A percentile compares a stretch with the other conserved stretches of the same genome.
Evolutionary conservation across 2,113 vertebrate genomes (phyloP).

Genomic region (Oxyura jamaicensis): DNA sequence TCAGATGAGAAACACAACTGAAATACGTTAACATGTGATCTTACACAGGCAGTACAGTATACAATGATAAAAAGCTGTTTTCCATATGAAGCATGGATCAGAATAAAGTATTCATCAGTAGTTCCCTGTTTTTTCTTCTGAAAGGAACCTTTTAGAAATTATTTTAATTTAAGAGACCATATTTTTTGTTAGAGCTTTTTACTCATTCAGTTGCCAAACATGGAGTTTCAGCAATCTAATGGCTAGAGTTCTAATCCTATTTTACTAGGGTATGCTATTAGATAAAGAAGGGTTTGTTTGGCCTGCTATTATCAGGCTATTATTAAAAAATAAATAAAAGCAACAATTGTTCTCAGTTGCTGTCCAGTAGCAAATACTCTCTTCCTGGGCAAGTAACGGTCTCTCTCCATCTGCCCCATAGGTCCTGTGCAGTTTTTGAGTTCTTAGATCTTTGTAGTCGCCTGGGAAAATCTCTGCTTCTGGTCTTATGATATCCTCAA

Average conservation of each 20-base stretch:
- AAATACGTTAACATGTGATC: slow-evolving; percentile 18
- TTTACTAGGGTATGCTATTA: background rate
- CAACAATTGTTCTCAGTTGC: background rate
- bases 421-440: background rate
- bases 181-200: background rate
- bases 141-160: background rate
- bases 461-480: background rate
- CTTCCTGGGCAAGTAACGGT: background rate
- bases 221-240: background rate
- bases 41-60: background rate
- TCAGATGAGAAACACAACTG: slow-evolving; percentile 25
- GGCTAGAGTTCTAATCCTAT: background rate
- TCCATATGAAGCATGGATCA: background rate
- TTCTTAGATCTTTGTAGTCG: background rate
- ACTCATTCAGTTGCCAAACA: background rate
- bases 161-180: background rate
- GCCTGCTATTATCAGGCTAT: background rate
- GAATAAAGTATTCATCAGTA: background rate
- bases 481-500: background rate
- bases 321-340: background rate
- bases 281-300: background rate
- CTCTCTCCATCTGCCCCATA: background rate
- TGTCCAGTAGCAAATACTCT: background rate
- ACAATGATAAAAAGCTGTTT: background rate
- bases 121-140: background rate